A percentile compares a stretch with the other conserved stretches of the same genome.
Conservation (phyloP, 2,797 vertebrate genomes). For the Argya squamiceps region DNA sequence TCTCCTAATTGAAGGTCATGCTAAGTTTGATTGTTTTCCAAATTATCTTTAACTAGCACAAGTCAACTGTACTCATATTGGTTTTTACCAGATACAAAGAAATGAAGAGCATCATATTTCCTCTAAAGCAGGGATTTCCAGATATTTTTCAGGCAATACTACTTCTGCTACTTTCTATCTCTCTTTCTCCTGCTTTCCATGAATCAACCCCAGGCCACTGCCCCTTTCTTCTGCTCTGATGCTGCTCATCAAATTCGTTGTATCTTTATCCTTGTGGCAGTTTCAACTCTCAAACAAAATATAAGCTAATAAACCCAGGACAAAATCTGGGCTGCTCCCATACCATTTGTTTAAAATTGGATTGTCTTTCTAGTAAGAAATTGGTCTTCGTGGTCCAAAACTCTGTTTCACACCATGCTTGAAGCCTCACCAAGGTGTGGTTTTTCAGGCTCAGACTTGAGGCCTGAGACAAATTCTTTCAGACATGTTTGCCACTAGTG, state of each 20-base stretch:
- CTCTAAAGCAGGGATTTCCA: neutral
- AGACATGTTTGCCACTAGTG: neutral
- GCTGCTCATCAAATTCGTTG: neutral
- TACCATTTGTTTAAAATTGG: neutral
- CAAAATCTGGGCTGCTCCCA: neutral
- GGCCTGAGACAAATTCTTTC: neutral
- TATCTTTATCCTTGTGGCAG: neutral
- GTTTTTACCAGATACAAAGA: neutral
- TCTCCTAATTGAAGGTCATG: neutral
- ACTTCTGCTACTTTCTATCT: neutral
- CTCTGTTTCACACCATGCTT: neutral
- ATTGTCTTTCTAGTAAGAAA: neutral
- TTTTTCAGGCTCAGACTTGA: neutral
- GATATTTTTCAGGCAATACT: neutral
- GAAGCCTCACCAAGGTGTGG: neutral
- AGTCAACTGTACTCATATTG: neutral
- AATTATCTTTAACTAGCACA: neutral
- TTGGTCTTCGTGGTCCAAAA: fast-evolving
- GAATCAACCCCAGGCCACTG: neutral
- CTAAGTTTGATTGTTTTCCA: neutral
- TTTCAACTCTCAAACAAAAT: neutral
- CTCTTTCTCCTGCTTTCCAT: neutral
- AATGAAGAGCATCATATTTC: neutral
- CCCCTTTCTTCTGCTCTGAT: neutral
- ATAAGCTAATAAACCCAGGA: neutral